Evolutionary conservation across 2,888 invertebrate species (phyloP).

Genomic region (Acleris cristana): DNA sequence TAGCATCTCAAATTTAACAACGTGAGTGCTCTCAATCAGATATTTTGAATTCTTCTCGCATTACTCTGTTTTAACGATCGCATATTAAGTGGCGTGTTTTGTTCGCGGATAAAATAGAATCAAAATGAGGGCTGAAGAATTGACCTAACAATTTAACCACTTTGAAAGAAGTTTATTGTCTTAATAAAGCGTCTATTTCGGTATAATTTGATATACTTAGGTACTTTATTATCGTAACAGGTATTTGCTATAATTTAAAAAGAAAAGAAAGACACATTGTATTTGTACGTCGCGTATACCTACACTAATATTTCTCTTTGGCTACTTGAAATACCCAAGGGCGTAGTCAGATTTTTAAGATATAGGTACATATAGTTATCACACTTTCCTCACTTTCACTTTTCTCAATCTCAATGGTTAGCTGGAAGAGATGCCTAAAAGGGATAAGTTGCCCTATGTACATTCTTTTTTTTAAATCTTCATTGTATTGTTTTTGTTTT

Average conservation of each 20-base stretch:
- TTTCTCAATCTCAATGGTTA: no score
- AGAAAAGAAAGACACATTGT: not conserved
- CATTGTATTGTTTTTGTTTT: no score
- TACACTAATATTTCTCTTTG: no score
- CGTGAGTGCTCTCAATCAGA: constrained; percentile 1
- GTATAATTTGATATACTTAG: not conserved
- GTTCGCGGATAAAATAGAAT: not conserved
- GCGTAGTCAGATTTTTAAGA: no score
- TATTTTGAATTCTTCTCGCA: constrained; percentile 8
- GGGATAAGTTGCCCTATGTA: no score
- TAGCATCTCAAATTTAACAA: constrained; percentile 5
- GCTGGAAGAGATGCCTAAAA: no score
- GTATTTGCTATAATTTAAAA: not conserved
- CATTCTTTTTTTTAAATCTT: no score
- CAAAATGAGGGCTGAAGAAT: not conserved
- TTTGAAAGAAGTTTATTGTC: no score
- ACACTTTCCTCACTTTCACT: no score
- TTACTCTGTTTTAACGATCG: constrained; percentile 3
- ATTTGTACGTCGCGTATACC: no score
- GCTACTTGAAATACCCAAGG: no score
- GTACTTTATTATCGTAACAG: not conserved
- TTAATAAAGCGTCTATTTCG: not conserved
- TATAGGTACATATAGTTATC: no score
- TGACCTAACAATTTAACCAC: not conserved
- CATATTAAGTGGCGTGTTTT: constrained; percentile 2